phyloP scores from a whole-genome alignment of 2,113 vertebrate genomes.

The Triplophysa rosa region DNA sequence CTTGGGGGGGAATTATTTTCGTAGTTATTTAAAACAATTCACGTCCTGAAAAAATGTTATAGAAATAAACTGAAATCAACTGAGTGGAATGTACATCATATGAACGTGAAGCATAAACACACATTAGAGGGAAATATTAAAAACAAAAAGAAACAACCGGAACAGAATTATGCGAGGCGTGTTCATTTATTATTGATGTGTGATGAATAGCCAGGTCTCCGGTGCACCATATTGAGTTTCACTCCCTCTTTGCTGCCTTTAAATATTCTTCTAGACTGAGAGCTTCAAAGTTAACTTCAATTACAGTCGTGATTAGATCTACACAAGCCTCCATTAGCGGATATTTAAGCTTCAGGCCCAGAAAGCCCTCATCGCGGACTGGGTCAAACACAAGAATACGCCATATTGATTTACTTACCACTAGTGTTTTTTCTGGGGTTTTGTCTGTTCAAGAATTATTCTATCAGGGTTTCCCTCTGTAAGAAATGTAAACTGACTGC shows the following conservation, averaged over 20 bases:
- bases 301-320: conserved; percentile 79
- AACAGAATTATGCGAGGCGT: conserved; percentile 64
- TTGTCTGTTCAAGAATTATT: conserved; percentile 22
- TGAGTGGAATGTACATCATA: too few species aligned
- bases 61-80: not conserved
- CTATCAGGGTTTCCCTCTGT: conserved; percentile 44
- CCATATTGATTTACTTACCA: conserved; percentile 56
- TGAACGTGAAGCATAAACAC: conserved; percentile 18
- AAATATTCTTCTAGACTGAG: conserved; percentile 79
- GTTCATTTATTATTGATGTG: conserved; percentile 77
- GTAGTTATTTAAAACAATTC: too few species aligned
- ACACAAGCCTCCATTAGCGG: conserved; percentile 77
- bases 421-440: conserved; percentile 32
- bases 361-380: conserved; percentile 57
- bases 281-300: conserved; percentile 80
- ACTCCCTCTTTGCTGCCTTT: conserved; percentile 70
- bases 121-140: conserved; percentile 42
- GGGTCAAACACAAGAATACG: conserved; percentile 61
- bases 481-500: conserved; percentile 44
- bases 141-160: conserved; percentile 38
- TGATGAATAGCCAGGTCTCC: conserved; percentile 62
- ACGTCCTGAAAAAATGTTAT: not conserved
- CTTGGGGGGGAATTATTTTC: too few species aligned
- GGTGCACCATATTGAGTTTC: conserved; percentile 76
- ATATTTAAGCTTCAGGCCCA: conserved; percentile 73